Evolutionary conservation across 2,888 invertebrate species (phyloP), one percentile per base, ranked within the genome.

Genomic region (Cantharis nigra): DNA sequence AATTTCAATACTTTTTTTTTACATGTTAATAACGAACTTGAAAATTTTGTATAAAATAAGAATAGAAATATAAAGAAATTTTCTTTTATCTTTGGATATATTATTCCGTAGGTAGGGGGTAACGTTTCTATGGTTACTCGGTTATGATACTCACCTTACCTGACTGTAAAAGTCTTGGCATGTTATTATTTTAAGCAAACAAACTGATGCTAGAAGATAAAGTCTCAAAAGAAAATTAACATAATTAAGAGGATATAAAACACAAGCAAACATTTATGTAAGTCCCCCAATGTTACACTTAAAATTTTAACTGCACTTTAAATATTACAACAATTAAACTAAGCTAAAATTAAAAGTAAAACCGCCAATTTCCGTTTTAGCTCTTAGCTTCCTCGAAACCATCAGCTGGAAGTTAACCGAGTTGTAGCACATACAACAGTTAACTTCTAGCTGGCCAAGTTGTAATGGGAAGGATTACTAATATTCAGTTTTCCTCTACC

Each of bases 241-340:
- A 83, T 83, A 83, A 83, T 84, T 84, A 83, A 83, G 83, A 82
- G 82, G 82, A 81, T 82, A 80, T 79, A 80, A 82, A 81, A 79
- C 78, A 74, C 63, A 64, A 70, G 74, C 28, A 69, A 69, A 69
- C 69, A 67, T 67, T 64, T 23, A 67, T 67, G 23, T 67, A n/a
- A 67, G 23, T 26, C 65, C 13, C 23, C 26, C 18, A n/a, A 26
- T 23, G 26, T 67, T 10, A n/a, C 23, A 67, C 20, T 67, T 23
- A 23, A 23, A 20, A 20, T n/a, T 67, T 67, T 67, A 67, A 67
- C 23, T 16, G 10, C 20, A 23, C 49, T 49, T 49, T 49, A 49
- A n/a, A 49, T 49, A n/a, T 49, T 49, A 49, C 49, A 49, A 49
- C 49, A 49, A 49, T 49, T 49, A 49, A 49, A 9, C 49, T n/a